A percentile compares a stretch with the other conserved stretches of the same genome.
Conservation (phyloP, 2,888 invertebrate species). For the Drosophila quinaria region DNA sequence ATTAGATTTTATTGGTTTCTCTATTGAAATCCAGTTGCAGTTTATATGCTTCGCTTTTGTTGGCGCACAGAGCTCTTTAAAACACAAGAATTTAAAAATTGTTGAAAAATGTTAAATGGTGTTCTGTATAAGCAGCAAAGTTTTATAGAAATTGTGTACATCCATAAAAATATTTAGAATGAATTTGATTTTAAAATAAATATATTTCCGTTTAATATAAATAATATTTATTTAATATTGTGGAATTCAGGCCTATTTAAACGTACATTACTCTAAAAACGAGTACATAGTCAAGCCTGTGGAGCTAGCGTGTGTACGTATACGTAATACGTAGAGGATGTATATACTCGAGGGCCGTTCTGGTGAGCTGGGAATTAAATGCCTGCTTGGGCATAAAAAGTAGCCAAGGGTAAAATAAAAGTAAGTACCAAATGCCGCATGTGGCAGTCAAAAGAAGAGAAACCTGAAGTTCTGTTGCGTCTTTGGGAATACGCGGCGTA, state of each 20-base stretch:
- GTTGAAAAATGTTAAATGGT: not conserved
- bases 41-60: not conserved
- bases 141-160: not conserved
- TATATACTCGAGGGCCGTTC: conserved; percentile 25
- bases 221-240: no score
- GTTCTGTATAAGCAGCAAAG: not conserved
- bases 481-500: conserved; percentile 73
- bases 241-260: not conserved
- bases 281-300: conserved; percentile 6
- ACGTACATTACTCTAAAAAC: conserved; percentile 16
- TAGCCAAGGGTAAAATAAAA: conserved; percentile 76
- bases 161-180: no score
- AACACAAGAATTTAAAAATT: not conserved
- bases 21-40: conserved; percentile 34
- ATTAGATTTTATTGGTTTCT: conserved; percentile 65
- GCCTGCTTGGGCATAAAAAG: conserved; percentile 65
- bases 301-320: not conserved
- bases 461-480: conserved; percentile 57
- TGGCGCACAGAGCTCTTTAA: not conserved
- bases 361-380: conserved; percentile 67
- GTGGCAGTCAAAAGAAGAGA: conserved; percentile 49
- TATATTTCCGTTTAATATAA: not conserved
- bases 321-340: not conserved
- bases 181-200: not conserved
- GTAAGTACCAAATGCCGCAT: conserved; percentile 62